Percentiles rank a stretch among this genome's conserved stretches.
These are phyloP conservation scores for Tipula vernalis DNA, from an alignment of 2,888 invertebrate genomes.

Conservation along the genomic window DNA sequence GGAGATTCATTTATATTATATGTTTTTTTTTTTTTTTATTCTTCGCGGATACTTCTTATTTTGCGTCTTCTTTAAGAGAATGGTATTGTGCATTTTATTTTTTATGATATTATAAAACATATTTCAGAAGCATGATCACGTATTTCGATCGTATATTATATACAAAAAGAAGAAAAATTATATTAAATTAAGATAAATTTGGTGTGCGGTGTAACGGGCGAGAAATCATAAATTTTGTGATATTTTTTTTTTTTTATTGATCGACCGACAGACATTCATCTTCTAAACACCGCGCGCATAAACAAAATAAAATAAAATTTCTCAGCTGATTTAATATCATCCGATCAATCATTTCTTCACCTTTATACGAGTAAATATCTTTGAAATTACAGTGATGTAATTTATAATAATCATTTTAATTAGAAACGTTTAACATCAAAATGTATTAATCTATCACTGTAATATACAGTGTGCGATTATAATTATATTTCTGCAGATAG, in stretches of 20 bases:
- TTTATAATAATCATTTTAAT: constrained; percentile 4
- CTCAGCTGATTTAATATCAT: background rate
- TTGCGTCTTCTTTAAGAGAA: background rate
- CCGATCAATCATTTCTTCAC: background rate
- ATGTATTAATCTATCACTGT: background rate
- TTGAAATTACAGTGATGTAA: background rate
- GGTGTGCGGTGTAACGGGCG: background rate
- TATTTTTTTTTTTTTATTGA: background rate
- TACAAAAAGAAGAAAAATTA: background rate
- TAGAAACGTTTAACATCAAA: background rate
- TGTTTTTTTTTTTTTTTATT: background rate
- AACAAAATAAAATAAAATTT: background rate
- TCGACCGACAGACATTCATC: background rate
- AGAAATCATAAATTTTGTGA: background rate
- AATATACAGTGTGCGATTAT: background rate
- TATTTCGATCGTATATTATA: background rate
- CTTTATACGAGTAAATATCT: background rate
- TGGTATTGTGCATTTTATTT: background rate
- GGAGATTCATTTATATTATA: background rate
- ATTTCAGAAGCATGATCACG: constrained; percentile 4
- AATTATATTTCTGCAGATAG: background rate
- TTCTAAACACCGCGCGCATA: background rate
- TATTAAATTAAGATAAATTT: background rate
- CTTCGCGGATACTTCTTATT: background rate
- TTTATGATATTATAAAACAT: background rate